Evolutionary conservation across 1,140 invertebrate genomes (phyloP), one percentile per base, ranked within the genome.

Genomic region (Macrobrachium rosenbergii): DNA sequence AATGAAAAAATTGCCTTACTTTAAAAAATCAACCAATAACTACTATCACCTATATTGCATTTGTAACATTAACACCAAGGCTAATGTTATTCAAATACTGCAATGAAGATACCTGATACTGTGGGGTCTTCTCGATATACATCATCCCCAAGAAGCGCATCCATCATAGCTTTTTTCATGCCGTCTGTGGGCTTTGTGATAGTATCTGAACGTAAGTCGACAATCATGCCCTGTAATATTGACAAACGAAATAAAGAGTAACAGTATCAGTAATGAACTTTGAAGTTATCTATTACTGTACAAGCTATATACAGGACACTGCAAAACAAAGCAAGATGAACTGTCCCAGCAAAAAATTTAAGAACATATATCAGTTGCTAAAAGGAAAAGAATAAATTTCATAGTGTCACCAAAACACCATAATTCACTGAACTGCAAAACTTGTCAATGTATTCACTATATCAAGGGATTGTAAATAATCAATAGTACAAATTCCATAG

Each of bases 91-190:
- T 52, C 52, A 0, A 52, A 52, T 52, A 52, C 8, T 5, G 0
- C 12, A 12, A 5, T 52, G 12, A 52, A 52, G 12, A 90, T 92
- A 95, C 95, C 92, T 90, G 94, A 95, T 0, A 98, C 95, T 10
- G 98, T 99, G 12, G 97, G 96, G 93, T 99, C 98, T 93, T 99
- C 98, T 7, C 94, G 94, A 91, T 94, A 98, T 0, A 98, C 97
- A 93, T 99, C 97, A 92, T 99, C 98, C 2, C 98, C 98, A 14
- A 99, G 95, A 28, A 94, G 93, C 1, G 97, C 97, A 73, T 95
- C 93, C 73, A 94, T 94, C 96, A 99, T 99, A 3, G 96, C 96
- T 90, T 95, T 92, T 88, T 96, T 94, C 98, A 99, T 99, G 78
- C 94, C 94, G 43, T 93, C 89, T 7, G 95, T 96, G 11, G 98